phyloP scores from a whole-genome alignment of 2,888 invertebrate genomes.

The Athrips mouffetella region DNA sequence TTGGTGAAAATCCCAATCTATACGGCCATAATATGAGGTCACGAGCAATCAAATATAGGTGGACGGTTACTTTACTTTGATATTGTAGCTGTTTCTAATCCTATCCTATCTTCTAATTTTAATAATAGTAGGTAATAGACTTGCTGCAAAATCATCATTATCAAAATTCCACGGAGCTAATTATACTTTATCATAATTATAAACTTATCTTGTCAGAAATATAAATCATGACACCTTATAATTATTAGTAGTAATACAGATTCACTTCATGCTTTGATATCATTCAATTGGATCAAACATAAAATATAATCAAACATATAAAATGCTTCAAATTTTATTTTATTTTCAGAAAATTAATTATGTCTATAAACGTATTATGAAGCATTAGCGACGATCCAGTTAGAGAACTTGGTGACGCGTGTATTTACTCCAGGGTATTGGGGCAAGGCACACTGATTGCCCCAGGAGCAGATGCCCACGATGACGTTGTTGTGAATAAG shows the following conservation, averaged over 20 bases:
- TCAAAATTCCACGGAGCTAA: neutral
- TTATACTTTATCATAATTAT: neutral
- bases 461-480: constrained; percentile 50
- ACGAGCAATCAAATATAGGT: too few relatives aligned
- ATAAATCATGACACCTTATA: too few relatives aligned
- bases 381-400: constrained; percentile 43
- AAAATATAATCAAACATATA: too few relatives aligned
- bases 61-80: too few relatives aligned
- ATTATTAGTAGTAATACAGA: too few relatives aligned
- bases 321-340: neutral
- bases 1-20: too few relatives aligned
- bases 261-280: too few relatives aligned
- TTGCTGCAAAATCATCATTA: too few relatives aligned
- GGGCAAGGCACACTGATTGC: constrained; percentile 34
- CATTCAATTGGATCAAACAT: too few relatives aligned
- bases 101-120: neutral
- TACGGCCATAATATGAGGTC: too few relatives aligned
- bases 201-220: too few relatives aligned
- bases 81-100: too few relatives aligned
- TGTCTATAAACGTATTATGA: constrained; percentile 20
- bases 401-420: constrained; percentile 39
- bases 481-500: constrained; percentile 42
- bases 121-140: neutral
- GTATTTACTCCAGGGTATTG: constrained; percentile 46
- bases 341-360: neutral